phyloP scores from a whole-genome alignment of 2,113 vertebrate genomes.

The Pelmatolapia mariae region DNA sequence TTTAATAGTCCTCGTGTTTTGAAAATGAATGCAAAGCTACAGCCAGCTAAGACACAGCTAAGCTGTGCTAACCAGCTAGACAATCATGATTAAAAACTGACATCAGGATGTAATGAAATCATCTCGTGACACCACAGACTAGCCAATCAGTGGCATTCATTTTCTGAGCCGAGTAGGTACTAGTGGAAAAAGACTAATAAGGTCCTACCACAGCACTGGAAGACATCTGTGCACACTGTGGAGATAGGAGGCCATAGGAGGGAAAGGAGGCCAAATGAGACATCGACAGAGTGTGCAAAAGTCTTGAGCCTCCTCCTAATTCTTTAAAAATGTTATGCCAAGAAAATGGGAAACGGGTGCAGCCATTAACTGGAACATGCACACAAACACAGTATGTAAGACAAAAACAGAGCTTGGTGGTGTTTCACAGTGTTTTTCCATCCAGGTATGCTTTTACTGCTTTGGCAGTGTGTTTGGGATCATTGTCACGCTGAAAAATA shows the following conservation, averaged over 20 bases:
- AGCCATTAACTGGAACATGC: not conserved
- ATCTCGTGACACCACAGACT: not conserved
- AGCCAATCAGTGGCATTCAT: not conserved
- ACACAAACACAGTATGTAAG: not conserved
- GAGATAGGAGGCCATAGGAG: not conserved
- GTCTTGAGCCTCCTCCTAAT: not conserved
- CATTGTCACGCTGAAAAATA: not conserved
- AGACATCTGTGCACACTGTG: not conserved
- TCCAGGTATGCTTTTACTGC: not conserved
- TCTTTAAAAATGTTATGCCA: not conserved
- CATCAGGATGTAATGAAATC: not conserved
- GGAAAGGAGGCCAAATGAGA: not conserved
- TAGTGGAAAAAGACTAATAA: not conserved
- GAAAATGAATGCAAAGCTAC: not conserved
- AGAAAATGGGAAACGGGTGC: not conserved
- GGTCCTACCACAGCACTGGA: not conserved
- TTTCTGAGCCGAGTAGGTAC: not conserved
- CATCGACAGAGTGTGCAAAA: not conserved
- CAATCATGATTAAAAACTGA: not conserved
- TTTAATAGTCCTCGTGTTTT: not conserved
- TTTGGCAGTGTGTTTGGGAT: not conserved
- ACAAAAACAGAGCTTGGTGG: not conserved
- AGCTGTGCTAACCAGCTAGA: not conserved
- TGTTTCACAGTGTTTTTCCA: not conserved
- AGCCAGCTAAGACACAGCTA: not conserved